phyloP scores from a whole-genome alignment of 2,888 invertebrate genomes.

The Synergus laeviventris region DNA sequence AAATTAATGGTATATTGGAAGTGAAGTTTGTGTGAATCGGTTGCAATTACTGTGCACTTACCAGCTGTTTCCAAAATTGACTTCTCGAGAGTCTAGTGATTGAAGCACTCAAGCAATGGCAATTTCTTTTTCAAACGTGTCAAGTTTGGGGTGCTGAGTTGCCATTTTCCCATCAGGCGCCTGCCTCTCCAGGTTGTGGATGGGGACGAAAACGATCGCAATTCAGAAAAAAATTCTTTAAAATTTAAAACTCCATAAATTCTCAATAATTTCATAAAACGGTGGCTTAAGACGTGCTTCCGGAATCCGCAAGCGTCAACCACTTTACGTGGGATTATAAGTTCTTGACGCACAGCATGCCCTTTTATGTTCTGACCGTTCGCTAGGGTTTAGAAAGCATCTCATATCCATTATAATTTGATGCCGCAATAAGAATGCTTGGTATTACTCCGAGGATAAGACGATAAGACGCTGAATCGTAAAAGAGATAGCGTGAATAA shows the following conservation, averaged over 20 bases:
- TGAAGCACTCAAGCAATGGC: too few species aligned
- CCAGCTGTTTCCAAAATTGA: too few species aligned
- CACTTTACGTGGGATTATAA: background rate
- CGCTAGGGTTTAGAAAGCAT: background rate
- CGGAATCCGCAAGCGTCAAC: background rate
- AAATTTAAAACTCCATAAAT: too few species aligned
- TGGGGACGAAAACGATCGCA: too few species aligned
- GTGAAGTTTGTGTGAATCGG: conserved; percentile 60
- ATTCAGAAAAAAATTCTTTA: too few species aligned
- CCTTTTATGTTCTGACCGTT: background rate
- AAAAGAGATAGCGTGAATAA: conserved; percentile 4
- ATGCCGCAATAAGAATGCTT: background rate
- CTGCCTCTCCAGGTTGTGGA: too few species aligned
- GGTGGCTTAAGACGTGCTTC: too few species aligned
- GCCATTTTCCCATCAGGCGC: too few species aligned
- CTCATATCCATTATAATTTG: background rate
- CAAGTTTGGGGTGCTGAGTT: too few species aligned
- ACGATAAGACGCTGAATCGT: conserved; percentile 11
- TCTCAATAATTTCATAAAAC: too few species aligned
- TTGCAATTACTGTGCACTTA: conserved; percentile 65
- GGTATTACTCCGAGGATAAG: background rate
- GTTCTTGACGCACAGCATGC: background rate
- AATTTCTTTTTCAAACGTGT: too few species aligned
- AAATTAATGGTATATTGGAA: conserved; percentile 35
- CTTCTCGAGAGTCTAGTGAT: too few species aligned